Conservation (phyloP, 2,113 vertebrate genomes). For the Leuciscus idus region DNA sequence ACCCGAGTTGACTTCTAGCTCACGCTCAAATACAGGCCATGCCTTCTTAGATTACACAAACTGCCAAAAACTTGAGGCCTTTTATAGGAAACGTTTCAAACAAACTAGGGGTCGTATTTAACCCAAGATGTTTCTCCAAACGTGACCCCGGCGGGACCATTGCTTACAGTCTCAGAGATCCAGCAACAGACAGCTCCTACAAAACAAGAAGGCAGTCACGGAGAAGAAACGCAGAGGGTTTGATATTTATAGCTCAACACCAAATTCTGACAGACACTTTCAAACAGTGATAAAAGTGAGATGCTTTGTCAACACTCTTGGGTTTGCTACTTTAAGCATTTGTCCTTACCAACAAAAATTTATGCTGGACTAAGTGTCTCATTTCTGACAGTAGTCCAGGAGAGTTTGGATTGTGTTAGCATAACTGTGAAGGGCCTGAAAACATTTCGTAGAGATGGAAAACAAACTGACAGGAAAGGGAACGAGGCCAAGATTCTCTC, state of each 20-base stretch:
- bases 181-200: background rate
- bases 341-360: background rate
- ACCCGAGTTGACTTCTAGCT: conserved; percentile 16
- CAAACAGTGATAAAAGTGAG: conserved; percentile 42
- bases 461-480: conserved; percentile 45
- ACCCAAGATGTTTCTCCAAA: conserved; percentile 8
- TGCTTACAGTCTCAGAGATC: background rate
- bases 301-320: conserved; percentile 17
- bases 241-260: conserved; percentile 34
- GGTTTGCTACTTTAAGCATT: background rate
- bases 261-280: conserved; percentile 37
- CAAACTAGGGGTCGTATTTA: background rate
- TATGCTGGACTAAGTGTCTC: background rate
- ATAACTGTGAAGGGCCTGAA: conserved; percentile 27
- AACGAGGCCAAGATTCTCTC: conserved; percentile 30
- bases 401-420: conserved; percentile 42
- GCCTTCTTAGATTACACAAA: background rate
- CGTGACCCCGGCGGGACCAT: background rate
- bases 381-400: conserved; percentile 17
- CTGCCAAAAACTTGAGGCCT: background rate
- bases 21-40: background rate
- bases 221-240: conserved; percentile 29
- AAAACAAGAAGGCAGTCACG: background rate
- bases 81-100: conserved; percentile 4
- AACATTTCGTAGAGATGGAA: conserved; percentile 50